Percentiles rank a stretch among this genome's conserved stretches.
Evolutionary conservation across 1,140 invertebrate species (phyloP).

Genomic region (Platyscapa corneri): DNA sequence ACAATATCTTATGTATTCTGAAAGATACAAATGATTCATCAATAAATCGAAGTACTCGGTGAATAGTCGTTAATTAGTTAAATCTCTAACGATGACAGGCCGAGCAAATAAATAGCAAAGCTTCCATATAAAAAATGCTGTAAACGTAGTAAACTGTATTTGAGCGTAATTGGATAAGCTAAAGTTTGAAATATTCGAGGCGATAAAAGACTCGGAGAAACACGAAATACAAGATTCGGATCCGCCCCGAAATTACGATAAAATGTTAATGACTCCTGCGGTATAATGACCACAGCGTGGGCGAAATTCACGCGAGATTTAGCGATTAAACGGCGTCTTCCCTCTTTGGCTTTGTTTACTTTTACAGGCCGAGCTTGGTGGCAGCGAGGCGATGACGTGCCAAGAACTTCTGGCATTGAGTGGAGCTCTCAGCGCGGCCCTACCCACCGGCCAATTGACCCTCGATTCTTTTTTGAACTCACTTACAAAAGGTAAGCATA

Average conservation of each 20-base stretch:
- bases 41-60: background rate
- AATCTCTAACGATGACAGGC: background rate
- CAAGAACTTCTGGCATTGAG: slow-evolving; percentile 92
- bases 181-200: background rate
- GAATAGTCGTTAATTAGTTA: background rate
- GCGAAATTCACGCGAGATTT: background rate
- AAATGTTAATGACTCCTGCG: background rate
- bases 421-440: slow-evolving; percentile 90
- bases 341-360: slow-evolving; percentile 35
- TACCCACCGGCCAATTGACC: slow-evolving; percentile 90
- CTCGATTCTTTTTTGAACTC: slow-evolving; percentile 87
- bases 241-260: background rate
- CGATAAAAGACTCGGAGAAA: background rate
- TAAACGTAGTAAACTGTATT: background rate
- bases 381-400: slow-evolving; percentile 86
- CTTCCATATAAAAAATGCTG: no score
- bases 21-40: no score
- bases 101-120: no score
- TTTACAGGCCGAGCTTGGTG: slow-evolving; percentile 75
- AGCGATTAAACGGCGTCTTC: background rate
- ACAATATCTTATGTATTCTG: no score
- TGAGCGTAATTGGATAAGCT: background rate
- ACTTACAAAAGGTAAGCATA: slow-evolving; percentile 80
- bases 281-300: no score
- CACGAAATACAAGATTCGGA: no score